Evolutionary conservation across 2,797 vertebrate species (phyloP).

Genomic region (Chiroxiphia lanceolata): DNA sequence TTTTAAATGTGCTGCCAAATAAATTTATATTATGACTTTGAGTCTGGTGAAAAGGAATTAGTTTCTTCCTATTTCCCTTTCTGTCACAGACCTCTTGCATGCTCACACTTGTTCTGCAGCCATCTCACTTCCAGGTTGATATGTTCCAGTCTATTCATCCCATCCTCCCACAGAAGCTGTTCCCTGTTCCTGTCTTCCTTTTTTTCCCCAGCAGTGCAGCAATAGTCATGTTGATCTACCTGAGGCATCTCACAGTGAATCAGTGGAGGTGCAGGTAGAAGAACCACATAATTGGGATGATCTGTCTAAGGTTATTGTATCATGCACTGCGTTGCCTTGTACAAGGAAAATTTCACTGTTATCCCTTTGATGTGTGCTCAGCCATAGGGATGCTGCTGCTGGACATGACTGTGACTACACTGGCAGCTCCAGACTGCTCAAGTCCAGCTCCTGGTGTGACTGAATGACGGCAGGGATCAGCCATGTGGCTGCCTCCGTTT

Average conservation of each 20-base stretch:
- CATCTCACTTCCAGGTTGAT: neutral
- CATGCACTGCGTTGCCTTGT: accelerated
- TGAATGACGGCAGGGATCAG: neutral
- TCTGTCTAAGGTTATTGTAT: neutral
- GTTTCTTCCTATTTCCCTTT: neutral
- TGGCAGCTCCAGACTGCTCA: neutral
- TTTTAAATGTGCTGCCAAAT: neutral
- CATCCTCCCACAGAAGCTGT: neutral
- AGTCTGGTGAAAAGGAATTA: neutral
- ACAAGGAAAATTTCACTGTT: neutral
- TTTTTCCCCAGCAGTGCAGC: neutral
- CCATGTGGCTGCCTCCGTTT: neutral
- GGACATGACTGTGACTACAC: accelerated
- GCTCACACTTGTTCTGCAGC: neutral
- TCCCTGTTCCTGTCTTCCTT: neutral
- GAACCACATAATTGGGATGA: neutral
- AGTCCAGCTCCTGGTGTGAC: neutral
- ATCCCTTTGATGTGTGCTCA: neutral
- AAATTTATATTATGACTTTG: neutral
- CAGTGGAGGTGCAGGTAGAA: neutral
- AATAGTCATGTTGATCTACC: neutral
- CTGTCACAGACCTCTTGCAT: neutral
- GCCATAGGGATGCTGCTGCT: neutral
- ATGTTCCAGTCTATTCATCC: neutral
- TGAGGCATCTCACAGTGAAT: neutral